These are phyloP conservation scores for Torymus texanus DNA, from an alignment of 2,888 invertebrate species.

Conservation along the genomic window DNA sequence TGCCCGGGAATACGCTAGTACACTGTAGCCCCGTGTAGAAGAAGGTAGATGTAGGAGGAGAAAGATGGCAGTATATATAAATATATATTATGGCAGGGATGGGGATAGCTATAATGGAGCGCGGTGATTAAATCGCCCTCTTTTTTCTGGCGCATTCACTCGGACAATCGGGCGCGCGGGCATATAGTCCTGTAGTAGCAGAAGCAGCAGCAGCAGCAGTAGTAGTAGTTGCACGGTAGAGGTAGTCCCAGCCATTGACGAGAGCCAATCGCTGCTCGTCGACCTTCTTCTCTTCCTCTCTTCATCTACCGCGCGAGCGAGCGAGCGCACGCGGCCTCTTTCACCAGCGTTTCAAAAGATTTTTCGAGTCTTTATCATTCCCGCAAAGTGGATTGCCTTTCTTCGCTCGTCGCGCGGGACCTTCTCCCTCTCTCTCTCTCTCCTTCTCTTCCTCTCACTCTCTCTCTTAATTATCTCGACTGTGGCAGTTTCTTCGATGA, in stretches of 20 bases:
- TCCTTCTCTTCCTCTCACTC: too few species aligned
- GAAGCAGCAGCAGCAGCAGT: too few species aligned
- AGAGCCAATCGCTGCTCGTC: not conserved
- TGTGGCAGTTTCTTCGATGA: not conserved
- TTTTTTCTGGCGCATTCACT: slow-evolving; percentile 57
- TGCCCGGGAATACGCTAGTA: too few species aligned
- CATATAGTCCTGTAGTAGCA: too few species aligned
- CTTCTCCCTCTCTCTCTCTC: too few species aligned
- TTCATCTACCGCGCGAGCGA: slow-evolving; percentile 19
- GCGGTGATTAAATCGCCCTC: slow-evolving; percentile 66
- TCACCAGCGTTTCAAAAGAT: slow-evolving; percentile 46
- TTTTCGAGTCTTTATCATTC: slow-evolving; percentile 54
- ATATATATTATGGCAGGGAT: not conserved
- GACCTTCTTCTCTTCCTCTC: not conserved
- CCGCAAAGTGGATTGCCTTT: slow-evolving; percentile 52
- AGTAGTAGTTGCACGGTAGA: too few species aligned
- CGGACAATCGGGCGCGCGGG: slow-evolving; percentile 60
- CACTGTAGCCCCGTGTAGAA: not conserved
- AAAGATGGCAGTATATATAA: not conserved
- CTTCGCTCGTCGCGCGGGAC: slow-evolving; percentile 6
- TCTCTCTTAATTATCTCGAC: slow-evolving; percentile 35
- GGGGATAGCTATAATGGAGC: slow-evolving; percentile 62
- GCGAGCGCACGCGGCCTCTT: too few species aligned
- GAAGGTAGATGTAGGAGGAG: slow-evolving; percentile 41
- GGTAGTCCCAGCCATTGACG: too few species aligned